A percentile compares a stretch with the other conserved stretches of the same genome.
Conservation (phyloP, 2,888 invertebrate species). For the Choristoneura rosaceana region DNA sequence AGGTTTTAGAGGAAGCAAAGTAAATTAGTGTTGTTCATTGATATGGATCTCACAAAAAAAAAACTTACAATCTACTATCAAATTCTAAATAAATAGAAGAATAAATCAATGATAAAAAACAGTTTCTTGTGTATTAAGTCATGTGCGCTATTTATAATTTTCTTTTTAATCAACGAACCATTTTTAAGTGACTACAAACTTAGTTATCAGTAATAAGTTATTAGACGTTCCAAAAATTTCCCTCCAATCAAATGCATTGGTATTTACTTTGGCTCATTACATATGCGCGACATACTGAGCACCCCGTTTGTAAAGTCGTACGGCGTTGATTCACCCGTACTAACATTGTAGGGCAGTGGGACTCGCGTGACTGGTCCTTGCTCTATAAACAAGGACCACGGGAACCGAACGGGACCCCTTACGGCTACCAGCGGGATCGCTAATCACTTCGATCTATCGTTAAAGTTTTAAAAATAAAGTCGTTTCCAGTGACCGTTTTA, state of each 20-base stretch:
- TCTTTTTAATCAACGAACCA: background rate
- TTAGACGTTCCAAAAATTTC: conserved; percentile 52
- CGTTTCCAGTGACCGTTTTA: background rate
- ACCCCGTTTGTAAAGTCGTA: conserved; percentile 50
- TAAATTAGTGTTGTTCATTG: too few relatives aligned
- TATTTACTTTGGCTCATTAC: conserved; percentile 60
- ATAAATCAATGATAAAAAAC: too few relatives aligned
- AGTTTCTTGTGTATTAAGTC: background rate
- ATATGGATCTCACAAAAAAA: too few relatives aligned
- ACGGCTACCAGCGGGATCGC: background rate
- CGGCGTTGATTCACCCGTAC: conserved; percentile 41
- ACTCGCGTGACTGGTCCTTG: conserved; percentile 44
- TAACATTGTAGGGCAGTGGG: conserved; percentile 55
- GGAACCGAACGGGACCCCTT: conserved; percentile 29
- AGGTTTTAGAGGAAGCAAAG: too few relatives aligned
- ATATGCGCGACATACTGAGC: conserved; percentile 62
- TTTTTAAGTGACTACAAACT: background rate
- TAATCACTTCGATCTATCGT: background rate
- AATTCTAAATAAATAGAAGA: too few relatives aligned
- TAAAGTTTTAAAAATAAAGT: background rate
- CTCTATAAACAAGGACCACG: conserved; percentile 37
- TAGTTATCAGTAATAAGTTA: background rate
- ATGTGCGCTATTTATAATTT: background rate
- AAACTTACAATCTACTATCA: too few relatives aligned
- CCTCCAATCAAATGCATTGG: conserved; percentile 54